phyloP scores from a whole-genome alignment of 2,113 vertebrate species.

The Paradoxurus hermaphroditus region DNA sequence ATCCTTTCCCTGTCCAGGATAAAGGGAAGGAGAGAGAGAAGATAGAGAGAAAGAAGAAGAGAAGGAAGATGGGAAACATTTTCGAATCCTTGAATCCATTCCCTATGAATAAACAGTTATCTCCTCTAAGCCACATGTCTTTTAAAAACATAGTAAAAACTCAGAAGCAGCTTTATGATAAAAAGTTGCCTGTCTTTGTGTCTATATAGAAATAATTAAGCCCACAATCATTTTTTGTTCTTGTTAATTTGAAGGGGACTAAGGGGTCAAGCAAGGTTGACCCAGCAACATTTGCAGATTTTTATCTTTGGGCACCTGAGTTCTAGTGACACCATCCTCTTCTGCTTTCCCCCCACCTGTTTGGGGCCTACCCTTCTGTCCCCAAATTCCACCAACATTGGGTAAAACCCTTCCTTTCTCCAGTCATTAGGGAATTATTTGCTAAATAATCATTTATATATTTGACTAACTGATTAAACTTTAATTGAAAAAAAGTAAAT shows the following conservation, averaged over 20 bases:
- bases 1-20: too few relatives aligned
- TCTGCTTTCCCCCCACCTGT: neutral
- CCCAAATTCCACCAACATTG: neutral
- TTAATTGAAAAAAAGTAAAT: constrained; percentile 4
- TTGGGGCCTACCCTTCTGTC: neutral
- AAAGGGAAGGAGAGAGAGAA: neutral
- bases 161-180: neutral
- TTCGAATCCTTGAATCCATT: neutral
- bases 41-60: neutral
- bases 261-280: neutral
- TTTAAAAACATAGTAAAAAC: neutral
- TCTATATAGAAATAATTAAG: neutral
- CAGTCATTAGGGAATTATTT: neutral
- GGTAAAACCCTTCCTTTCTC: neutral
- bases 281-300: neutral
- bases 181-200: neutral
- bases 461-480: neutral
- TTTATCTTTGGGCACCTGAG: neutral
- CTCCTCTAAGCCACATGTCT: neutral
- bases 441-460: neutral
- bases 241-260: neutral
- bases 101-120: neutral
- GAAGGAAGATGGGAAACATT: neutral
- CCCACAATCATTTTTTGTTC: neutral
- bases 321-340: neutral